Conservation (phyloP, 2,797 vertebrate species). For the Alca torda region DNA sequence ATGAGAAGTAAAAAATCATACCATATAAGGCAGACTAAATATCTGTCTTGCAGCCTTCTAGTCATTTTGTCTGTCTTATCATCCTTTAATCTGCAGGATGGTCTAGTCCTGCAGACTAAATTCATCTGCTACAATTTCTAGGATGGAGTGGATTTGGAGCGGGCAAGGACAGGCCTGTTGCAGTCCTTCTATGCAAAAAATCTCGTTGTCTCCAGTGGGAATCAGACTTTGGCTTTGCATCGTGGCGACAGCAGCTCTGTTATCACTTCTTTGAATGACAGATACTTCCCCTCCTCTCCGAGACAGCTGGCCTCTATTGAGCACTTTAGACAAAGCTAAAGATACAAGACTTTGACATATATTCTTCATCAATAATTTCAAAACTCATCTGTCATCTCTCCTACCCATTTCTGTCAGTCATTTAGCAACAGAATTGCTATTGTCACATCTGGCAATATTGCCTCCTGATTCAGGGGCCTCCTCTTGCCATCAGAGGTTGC, state of each 20-base stretch:
- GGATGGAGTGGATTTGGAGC: not conserved
- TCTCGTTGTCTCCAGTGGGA: not conserved
- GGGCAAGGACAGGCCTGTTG: not conserved
- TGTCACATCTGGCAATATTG: not conserved
- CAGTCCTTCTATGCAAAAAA: not conserved
- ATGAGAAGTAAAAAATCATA: not conserved
- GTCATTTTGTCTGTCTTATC: not conserved
- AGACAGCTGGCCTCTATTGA: not conserved
- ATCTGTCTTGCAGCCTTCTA: not conserved
- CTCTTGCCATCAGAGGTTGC: not conserved
- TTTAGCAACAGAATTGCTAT: not conserved
- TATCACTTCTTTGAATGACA: not conserved
- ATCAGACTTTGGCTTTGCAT: not conserved
- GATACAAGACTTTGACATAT: not conserved
- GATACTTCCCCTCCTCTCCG: not conserved
- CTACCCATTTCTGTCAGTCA: slow-evolving; percentile 6
- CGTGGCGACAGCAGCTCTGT: not conserved
- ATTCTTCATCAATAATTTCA: slow-evolving; percentile 9
- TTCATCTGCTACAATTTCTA: not conserved
- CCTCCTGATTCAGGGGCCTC: not conserved
- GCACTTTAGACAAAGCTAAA: not conserved
- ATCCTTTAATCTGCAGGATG: not conserved
- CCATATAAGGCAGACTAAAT: not conserved
- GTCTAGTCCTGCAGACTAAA: not conserved
- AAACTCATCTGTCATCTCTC: not conserved